Evolutionary conservation across 1,140 invertebrate genomes (phyloP), one percentile per base, ranked within the genome.

Genomic region (Chionoecetes opilio): DNA sequence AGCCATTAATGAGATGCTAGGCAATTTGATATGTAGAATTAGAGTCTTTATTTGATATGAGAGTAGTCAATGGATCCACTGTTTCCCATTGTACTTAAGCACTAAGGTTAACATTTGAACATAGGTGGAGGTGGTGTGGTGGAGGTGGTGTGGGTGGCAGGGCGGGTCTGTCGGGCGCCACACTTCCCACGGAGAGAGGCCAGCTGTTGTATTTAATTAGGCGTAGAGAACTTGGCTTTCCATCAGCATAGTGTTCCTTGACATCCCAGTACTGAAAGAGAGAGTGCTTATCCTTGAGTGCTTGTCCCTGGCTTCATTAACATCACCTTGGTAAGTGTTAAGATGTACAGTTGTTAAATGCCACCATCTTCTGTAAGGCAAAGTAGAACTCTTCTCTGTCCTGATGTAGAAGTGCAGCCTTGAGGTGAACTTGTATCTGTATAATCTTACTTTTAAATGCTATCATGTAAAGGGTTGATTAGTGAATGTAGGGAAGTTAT

Each of bases 71-170:
- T 75, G 63, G 63, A 75, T 75, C 63, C 26, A 26, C 63, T 75
- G 63, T 75, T 75, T 75, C n/a, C 41, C 63, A 75, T 75, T 75
- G 63, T 75, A 75, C 63, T 75, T 75, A 75, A 75, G 63, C 21
- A 6, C n/a, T 75, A n/a, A 75, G 63, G 63, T 75, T 75, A 75
- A 75, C n/a, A n/a, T 75, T 75, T 75, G 63, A 75, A n/a, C n/a
- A n/a, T n/a, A n/a, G 63, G 63, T n/a, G 21, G 6, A 21, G 21
- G 63, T 75, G 63, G 26, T 8, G n/a, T 75, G 63, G 21, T n/a
- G 11, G 63, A 26, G 63, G 21, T n/a, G 8, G 11, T 17, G 63
- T 21, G 11, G 26, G 21, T 5, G 9, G 5, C 63, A 75, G 11
- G 26, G 63, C 21, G 63, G 63, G 63, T 17, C 63, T 75, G 63